Evolutionary conservation across 2,888 invertebrate genomes (phyloP).

Genomic region (Euproctis similis): DNA sequence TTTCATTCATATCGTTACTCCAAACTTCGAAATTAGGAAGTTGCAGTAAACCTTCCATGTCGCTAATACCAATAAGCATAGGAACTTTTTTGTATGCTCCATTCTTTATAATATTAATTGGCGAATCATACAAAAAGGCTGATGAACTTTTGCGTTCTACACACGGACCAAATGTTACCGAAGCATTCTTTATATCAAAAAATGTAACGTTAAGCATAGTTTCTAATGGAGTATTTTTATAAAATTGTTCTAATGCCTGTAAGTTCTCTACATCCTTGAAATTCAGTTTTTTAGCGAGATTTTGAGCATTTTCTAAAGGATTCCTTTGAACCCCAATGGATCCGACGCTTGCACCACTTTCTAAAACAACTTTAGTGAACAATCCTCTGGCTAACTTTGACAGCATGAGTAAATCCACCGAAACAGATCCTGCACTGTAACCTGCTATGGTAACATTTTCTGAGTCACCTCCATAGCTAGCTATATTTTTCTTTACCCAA

Average conservation of each 20-base stretch:
- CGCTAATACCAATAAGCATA: constrained; percentile 29
- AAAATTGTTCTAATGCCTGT: constrained; percentile 26
- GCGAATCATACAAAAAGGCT: constrained; percentile 17
- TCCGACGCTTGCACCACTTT: constrained; percentile 30
- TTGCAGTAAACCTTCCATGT: constrained; percentile 34
- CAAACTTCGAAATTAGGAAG: constrained; percentile 17
- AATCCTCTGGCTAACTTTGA: constrained; percentile 29
- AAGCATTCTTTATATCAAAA: constrained; percentile 5
- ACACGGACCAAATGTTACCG: constrained; percentile 27
- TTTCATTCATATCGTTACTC: constrained; percentile 29
- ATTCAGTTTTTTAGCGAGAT: constrained; percentile 26
- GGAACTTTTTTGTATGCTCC: constrained; percentile 20
- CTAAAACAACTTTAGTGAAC: constrained; percentile 35
- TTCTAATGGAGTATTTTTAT: constrained; percentile 20
- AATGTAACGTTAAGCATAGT: constrained; percentile 8
- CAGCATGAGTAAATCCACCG: constrained; percentile 30
- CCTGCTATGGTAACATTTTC: constrained; percentile 35
- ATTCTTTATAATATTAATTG: constrained; percentile 15
- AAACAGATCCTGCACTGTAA: constrained; percentile 31
- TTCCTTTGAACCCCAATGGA: constrained; percentile 26
- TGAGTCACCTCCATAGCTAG: constrained; percentile 35
- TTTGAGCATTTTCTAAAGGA: constrained; percentile 34
- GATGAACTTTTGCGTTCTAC: constrained; percentile 28
- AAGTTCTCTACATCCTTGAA: constrained; percentile 29
- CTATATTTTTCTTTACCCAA: constrained; percentile 39